These are phyloP conservation scores for Polypedilum pembai DNA, from an alignment of 1,140 invertebrate genomes.

Conservation along the genomic window DNA sequence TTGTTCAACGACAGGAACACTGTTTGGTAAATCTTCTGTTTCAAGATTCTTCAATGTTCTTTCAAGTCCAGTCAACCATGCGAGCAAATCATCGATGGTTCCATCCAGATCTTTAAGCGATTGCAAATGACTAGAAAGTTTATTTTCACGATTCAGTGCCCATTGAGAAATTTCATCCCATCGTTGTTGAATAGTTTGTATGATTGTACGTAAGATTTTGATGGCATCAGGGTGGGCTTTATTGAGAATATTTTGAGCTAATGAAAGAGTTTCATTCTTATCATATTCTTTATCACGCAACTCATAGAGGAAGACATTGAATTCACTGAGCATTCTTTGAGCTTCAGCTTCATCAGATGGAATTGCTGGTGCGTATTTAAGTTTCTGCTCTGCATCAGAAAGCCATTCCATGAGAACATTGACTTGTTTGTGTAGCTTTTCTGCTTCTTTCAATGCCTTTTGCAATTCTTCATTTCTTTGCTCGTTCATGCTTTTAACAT, in stretches of 20 bases:
- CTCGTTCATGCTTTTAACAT: conserved; percentile 67
- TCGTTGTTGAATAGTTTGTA: conserved; percentile 90
- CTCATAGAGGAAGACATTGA: conserved; percentile 80
- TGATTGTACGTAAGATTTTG: conserved; percentile 93
- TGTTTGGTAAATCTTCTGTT: conserved; percentile 82
- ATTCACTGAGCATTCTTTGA: conserved; percentile 69
- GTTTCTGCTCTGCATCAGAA: conserved; percentile 87
- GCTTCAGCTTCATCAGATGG: conserved; percentile 86
- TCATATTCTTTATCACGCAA: conserved; percentile 75
- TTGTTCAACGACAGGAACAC: conserved; percentile 74
- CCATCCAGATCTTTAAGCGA: conserved; percentile 69
- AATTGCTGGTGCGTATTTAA: conserved; percentile 76
- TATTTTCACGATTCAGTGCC: conserved; percentile 74
- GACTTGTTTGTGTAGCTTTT: conserved; percentile 86
- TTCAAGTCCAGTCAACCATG: conserved; percentile 85
- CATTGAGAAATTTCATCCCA: conserved; percentile 91
- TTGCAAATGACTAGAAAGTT: conserved; percentile 72
- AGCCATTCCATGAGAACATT: conserved; percentile 94
- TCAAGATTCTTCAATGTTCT: conserved; percentile 73
- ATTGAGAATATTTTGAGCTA: conserved; percentile 80
- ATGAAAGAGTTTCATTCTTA: conserved; percentile 76
- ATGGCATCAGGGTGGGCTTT: conserved; percentile 92
- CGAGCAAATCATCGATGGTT: conserved; percentile 86
- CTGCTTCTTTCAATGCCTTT: conserved; percentile 75
- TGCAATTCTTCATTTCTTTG: conserved; percentile 70